These are phyloP conservation scores for Rhinella marina DNA, from an alignment of 2,797 vertebrate genomes.

Conservation along the genomic window DNA sequence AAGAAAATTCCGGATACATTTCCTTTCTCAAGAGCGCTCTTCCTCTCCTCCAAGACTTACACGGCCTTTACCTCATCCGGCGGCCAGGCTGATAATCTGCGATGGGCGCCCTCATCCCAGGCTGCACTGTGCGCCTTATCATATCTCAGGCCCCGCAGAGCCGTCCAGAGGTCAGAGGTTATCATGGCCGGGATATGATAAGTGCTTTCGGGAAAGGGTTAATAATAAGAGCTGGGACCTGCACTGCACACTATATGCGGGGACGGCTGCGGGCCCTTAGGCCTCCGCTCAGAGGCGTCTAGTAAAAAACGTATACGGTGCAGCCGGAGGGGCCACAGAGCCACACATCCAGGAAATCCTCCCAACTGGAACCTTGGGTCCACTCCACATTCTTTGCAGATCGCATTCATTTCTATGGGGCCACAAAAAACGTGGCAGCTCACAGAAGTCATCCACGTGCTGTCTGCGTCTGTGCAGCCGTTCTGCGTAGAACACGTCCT, in stretches of 20 bases:
- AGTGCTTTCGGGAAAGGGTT: not conserved
- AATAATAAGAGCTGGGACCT: not conserved
- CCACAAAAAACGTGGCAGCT: too few species aligned
- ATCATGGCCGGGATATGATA: not conserved
- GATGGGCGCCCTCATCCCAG: not conserved
- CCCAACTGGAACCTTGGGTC: too few species aligned
- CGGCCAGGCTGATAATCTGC: not conserved
- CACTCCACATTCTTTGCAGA: too few species aligned
- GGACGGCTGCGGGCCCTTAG: too few species aligned
- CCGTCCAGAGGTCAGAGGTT: not conserved
- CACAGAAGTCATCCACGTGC: too few species aligned
- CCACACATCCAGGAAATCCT: too few species aligned
- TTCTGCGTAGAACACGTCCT: too few species aligned
- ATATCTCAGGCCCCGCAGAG: not conserved
- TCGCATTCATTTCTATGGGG: too few species aligned
- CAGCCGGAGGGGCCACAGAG: too few species aligned
- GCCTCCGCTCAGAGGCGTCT: too few species aligned
- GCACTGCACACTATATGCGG: not conserved
- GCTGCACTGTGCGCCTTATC: not conserved
- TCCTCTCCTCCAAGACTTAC: constrained; percentile 4
- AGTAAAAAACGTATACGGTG: too few species aligned
- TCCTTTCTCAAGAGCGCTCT: constrained; percentile 71
- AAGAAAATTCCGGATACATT: constrained; percentile 64
- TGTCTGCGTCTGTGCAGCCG: too few species aligned
- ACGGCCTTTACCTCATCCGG: constrained; percentile 21